Base-by-base conservation (phyloP, 2,888 invertebrate genomes). In the Bibio marci region DNA sequence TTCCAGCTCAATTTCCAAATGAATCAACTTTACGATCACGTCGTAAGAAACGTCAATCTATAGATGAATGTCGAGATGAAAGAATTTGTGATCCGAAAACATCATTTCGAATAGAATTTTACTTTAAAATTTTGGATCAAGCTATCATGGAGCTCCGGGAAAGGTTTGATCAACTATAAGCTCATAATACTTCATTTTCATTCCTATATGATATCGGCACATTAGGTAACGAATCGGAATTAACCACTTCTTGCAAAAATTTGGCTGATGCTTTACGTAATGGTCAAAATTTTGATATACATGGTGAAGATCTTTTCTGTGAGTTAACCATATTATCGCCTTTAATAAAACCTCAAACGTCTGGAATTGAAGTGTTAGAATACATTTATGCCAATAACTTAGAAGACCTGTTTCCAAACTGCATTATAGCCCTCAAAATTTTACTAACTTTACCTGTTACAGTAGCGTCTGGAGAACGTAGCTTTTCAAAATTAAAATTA, bases 401-500 rank as follows among this genome's bases (percentile, higher is more conserved):
- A 40, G 25, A 12, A 25, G 17, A 14, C 4, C 4, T 40, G 26
- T 40, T 36, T 26, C 40, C 40, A 30, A 40, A 40, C 31, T 19
- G 19, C 25, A 31, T 40, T 26, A 18, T 40, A 25, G 25, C 35
- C 8, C 13, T 35, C 7, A 40, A 18, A 40, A 40, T 40, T 40
- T 40, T 40, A 30, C 30, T 31, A 15, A 40, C 40, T 35, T 28
- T 40, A 35, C 40, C 40, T 12, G 25, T 40, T 6, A 40, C 40
- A 31, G 40, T 40, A 40, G 40, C 36, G 31, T 36, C 40, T 15
- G 36, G 31, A 26, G 40, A 36, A 36, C 36, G 31, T 37, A 40
- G 40, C 25, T 40, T 40, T 40, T 40, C 40, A 3, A 40, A 40
- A 36, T 36, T 40, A 36, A 40, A 40, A 31, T 36, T 40, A 17